Base-by-base conservation (phyloP, 92 coral and sea anemone genomes). In the Phenganax marumi region DNA sequence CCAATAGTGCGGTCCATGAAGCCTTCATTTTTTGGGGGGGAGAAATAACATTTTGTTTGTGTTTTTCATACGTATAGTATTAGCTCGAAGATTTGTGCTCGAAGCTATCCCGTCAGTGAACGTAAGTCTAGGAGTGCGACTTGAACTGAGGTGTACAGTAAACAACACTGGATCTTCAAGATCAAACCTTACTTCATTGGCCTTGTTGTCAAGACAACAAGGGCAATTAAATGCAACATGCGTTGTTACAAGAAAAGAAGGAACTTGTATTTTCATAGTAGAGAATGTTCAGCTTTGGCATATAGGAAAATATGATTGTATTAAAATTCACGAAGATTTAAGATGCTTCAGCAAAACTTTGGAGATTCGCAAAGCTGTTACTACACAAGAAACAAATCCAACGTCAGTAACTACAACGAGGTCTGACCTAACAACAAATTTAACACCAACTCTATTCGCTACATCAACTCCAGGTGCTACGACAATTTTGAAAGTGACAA, bases 251-350 rank as follows among this genome's bases (percentile, higher is more conserved):
- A 12, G 49, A n/a, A 19, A 25, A 8, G 50, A 5, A 25, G 72
- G 72, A 33, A 14, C 43, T 24, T 76, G 81, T 39, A 47, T 50
- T 55, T 76, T 12, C 21, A 24, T 62, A 10, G 54, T 76, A 43
- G 11, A 12, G 46, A 56, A 52, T 12, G 52, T 76, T 24, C 52
- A 76, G 26, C 69, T 56, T 2, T 24, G 81, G 68, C 47, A 76
- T 39, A 17, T 58, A n/a, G 81, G 81, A 18, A 76, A 24, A 25
- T 76, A 76, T 26, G 81, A 76, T 57, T 76, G 81, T 22, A 76
- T 76, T 25, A 56, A 76, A 43, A 52, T 74, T 7, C 23, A 54
- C 22, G 10, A 24, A 24, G 69, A 55, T 23, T 5, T 8, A 3
- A 25, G 65, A 19, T 54, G 81, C 65, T 76, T 19, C 52, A 76